Conservation (phyloP, 1,140 invertebrate species). For the Grapholita molesta region DNA sequence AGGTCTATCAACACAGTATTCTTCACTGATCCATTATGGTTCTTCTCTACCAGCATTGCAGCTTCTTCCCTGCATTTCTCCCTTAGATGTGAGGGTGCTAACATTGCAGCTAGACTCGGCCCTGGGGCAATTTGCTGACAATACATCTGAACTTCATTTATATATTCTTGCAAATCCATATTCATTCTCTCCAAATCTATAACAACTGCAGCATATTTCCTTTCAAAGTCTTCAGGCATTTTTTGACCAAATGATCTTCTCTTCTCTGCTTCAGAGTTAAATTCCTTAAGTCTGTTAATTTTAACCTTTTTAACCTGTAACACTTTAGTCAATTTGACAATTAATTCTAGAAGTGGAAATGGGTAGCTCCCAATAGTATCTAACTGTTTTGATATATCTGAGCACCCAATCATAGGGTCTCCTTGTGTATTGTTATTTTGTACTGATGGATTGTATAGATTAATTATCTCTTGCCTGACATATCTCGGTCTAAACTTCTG, state of each 20-base stretch:
- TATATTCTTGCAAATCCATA: constrained; percentile 89
- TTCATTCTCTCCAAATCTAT: constrained; percentile 96
- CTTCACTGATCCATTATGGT: constrained; percentile 82
- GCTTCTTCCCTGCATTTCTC: constrained; percentile 93
- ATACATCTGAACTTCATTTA: constrained; percentile 90
- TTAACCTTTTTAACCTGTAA: constrained; percentile 90
- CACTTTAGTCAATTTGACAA: constrained; percentile 93
- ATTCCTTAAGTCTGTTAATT: constrained; percentile 88
- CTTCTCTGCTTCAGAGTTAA: constrained; percentile 95
- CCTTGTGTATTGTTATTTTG: constrained; percentile 55
- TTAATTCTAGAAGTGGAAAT: constrained; percentile 89
- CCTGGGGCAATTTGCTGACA: constrained; percentile 94
- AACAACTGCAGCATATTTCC: constrained; percentile 92
- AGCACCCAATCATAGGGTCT: constrained; percentile 78
- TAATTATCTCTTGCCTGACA: constrained; percentile 74
- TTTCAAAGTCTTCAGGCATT: constrained; percentile 91
- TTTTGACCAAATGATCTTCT: constrained; percentile 87
- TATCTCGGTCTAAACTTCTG: constrained; percentile 86
- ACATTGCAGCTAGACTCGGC: constrained; percentile 90
- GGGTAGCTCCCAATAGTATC: constrained; percentile 90
- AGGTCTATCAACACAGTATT: constrained; percentile 84
- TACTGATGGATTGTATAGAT: constrained; percentile 52
- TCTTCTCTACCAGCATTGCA: constrained; percentile 86
- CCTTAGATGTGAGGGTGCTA: constrained; percentile 91
- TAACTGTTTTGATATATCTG: constrained; percentile 53